Percentiles rank a stretch among this genome's conserved stretches.
These are phyloP conservation scores for Drosophila macrospina DNA, from an alignment of 2,888 invertebrate species.

Conservation along the genomic window DNA sequence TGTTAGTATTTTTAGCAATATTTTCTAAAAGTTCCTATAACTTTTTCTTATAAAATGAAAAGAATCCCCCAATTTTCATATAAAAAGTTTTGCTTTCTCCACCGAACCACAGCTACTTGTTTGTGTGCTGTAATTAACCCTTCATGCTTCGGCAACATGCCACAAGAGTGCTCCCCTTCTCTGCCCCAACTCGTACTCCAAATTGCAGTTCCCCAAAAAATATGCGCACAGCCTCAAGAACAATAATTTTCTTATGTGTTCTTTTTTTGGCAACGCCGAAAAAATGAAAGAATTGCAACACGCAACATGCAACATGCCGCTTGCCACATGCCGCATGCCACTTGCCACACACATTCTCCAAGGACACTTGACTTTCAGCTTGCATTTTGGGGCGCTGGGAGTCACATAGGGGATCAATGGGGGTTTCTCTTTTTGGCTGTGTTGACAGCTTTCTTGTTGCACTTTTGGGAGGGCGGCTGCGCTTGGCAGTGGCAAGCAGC, in stretches of 20 bases:
- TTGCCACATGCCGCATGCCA: constrained; percentile 36
- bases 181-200: neutral
- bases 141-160: constrained; percentile 60
- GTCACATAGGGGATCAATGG: neutral
- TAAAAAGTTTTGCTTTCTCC: neutral
- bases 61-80: neutral
- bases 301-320: constrained; percentile 58
- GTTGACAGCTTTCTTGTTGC: constrained; percentile 76
- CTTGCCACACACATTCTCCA: constrained; percentile 70
- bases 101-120: neutral
- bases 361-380: constrained; percentile 82
- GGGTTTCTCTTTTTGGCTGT: constrained; percentile 34
- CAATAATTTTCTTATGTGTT: constrained; percentile 64
- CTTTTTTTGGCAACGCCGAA: constrained; percentile 59
- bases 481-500: neutral
- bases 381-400: constrained; percentile 49
- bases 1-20: neutral
- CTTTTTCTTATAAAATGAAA: no score
- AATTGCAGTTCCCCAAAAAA: constrained; percentile 28
- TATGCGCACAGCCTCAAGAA: constrained; percentile 36
- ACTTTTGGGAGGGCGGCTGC: constrained; percentile 35
- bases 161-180: constrained; percentile 55
- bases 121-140: constrained; percentile 72
- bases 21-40: neutral
- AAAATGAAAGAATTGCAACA: constrained; percentile 78